phyloP scores from a whole-genome alignment of 37 sponge, comb jelly and placozoan species.

The Axinella damicornis region DNA sequence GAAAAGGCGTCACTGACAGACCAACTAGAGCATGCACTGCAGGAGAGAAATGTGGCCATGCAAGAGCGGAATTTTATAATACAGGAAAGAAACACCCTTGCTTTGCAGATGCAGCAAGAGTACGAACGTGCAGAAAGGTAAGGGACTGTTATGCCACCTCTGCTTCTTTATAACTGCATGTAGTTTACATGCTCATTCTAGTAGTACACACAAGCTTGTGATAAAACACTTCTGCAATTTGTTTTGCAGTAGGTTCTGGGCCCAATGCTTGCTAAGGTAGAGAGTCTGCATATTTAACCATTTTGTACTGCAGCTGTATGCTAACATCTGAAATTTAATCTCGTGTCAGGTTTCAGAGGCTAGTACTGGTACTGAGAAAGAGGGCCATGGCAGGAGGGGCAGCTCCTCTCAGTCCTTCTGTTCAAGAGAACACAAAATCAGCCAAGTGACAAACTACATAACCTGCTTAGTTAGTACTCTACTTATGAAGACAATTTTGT shows the following conservation, averaged over 20 bases:
- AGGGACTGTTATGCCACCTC: neutral
- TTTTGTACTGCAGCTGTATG: too few species aligned
- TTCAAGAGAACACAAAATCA: too few species aligned
- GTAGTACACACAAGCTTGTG: neutral
- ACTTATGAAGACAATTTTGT: too few species aligned
- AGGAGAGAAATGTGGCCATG: constrained; percentile 45
- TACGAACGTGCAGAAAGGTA: constrained; percentile 54
- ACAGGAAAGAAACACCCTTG: constrained; percentile 30
- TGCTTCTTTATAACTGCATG: too few species aligned
- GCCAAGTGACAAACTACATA: too few species aligned
- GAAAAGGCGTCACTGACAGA: constrained; percentile 10
- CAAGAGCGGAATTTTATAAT: constrained; percentile 46
- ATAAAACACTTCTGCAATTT: too few species aligned
- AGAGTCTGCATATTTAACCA: too few species aligned
- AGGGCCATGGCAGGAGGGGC: neutral
- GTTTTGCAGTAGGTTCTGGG: too few species aligned
- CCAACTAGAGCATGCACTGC: constrained; percentile 9
- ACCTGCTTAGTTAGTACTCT: too few species aligned
- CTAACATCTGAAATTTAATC: too few species aligned
- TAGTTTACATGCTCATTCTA: neutral
- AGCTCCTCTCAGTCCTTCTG: too few species aligned
- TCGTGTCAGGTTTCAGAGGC: neutral
- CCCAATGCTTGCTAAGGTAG: too few species aligned
- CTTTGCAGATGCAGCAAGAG: constrained; percentile 33
- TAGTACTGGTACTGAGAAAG: constrained; percentile 14